Evolutionary conservation across 2,888 invertebrate genomes (phyloP).

Genomic region (Anagyrus pseudococci): DNA sequence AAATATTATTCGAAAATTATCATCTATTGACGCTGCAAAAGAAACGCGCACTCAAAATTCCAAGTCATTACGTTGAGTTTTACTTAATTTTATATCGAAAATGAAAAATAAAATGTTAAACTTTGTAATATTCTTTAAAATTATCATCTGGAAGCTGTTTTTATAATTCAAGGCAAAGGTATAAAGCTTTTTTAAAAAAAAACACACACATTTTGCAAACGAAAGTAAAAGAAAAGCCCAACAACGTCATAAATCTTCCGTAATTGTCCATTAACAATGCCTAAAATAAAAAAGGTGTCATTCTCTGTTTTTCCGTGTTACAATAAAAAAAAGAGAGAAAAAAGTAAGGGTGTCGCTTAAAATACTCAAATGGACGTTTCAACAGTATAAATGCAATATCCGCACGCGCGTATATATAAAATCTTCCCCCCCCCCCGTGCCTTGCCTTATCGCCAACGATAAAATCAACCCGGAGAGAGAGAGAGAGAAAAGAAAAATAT

Average conservation of each 20-base stretch:
- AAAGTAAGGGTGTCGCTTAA: constrained; percentile 7
- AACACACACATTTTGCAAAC: no score
- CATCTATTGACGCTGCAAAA: no score
- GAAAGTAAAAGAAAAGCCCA: no score
- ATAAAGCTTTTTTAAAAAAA: no score
- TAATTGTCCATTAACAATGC: constrained; percentile 36
- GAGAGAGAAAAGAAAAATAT: constrained; percentile 3
- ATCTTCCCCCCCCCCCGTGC: constrained; percentile 4
- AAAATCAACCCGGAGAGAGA: constrained; percentile 17
- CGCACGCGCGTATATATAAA: constrained; percentile 8
- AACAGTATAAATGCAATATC: background rate
- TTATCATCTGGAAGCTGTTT: no score
- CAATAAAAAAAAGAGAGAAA: constrained; percentile 5
- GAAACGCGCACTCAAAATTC: no score
- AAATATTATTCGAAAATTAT: no score
- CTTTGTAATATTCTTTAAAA: no score
- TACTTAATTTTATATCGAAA: no score
- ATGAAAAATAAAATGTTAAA: no score
- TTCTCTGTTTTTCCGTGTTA: constrained; percentile 2
- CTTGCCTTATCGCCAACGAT: constrained; percentile 18
- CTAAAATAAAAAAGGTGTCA: background rate
- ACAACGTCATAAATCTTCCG: constrained; percentile 28
- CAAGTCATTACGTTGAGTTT: no score
- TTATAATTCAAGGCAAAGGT: no score
- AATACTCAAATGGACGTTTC: constrained; percentile 2